Evolutionary conservation across 1,140 invertebrate species (phyloP).

Genomic region (Danaus melanippus): DNA sequence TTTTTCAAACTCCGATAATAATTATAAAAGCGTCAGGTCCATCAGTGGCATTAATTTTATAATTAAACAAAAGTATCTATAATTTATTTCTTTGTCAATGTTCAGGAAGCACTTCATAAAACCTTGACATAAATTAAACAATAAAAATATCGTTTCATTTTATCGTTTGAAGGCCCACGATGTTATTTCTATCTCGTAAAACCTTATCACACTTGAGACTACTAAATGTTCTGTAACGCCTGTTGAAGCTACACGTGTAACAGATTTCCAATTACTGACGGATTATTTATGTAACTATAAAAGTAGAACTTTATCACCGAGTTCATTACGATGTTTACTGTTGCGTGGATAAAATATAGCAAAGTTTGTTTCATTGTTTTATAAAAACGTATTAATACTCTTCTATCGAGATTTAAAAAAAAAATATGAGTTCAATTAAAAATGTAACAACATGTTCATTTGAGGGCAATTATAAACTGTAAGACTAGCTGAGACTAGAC

Average conservation of each 20-base stretch:
- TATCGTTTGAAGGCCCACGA: constrained; percentile 8
- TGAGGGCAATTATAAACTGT: too few species aligned
- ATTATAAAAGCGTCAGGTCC: constrained; percentile 5
- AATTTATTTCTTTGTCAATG: not conserved
- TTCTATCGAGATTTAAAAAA: too few species aligned
- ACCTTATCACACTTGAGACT: constrained; percentile 12
- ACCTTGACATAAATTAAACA: constrained; percentile 1
- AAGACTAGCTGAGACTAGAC: too few species aligned
- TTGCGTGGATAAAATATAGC: too few species aligned
- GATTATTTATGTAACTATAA: constrained; percentile 4
- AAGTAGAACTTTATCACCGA: not conserved
- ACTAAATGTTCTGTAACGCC: constrained; percentile 6
- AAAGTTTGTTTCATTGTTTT: too few species aligned
- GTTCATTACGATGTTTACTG: too few species aligned
- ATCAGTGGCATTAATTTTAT: constrained; percentile 1
- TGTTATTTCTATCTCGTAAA: constrained; percentile 13
- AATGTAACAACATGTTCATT: too few species aligned
- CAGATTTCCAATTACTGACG: constrained; percentile 6
- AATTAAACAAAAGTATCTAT: not conserved
- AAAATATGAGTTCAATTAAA: too few species aligned
- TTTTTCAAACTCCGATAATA: not conserved
- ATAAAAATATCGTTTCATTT: constrained; percentile 12
- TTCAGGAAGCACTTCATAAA: constrained; percentile 8
- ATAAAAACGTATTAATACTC: too few species aligned
- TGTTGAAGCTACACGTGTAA: constrained; percentile 8